Evolutionary conservation across 64 coral and sea anemone genomes (phyloP).

Genomic region (Hydrozoanthus tunicans): DNA sequence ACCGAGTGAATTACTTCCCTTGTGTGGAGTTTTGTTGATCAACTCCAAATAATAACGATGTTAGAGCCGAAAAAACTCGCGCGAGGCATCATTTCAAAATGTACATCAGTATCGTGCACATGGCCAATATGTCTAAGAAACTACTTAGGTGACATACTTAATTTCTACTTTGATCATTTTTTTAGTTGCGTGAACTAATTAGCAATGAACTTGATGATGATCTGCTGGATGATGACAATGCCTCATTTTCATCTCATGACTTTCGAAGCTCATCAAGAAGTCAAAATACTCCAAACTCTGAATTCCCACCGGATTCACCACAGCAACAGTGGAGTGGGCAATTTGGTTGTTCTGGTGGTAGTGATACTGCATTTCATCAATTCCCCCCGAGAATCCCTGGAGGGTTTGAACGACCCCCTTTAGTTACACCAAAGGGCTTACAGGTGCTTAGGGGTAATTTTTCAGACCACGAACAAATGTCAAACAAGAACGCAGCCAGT

Average conservation of each 20-base stretch:
- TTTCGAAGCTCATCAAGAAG: conserved; percentile 75
- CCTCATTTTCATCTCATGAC: conserved; percentile 92
- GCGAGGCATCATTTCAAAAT: no score
- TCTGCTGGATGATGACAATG: conserved; percentile 91
- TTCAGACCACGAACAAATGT: background rate
- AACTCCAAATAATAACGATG: no score
- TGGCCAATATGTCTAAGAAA: background rate
- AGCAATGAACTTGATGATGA: conserved; percentile 92
- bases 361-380: background rate
- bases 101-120: no score
- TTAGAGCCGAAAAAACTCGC: no score
- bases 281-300: conserved; percentile 69
- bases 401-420: conserved; percentile 33
- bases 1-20: no score
- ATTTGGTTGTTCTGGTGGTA: background rate
- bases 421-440: conserved; percentile 40
- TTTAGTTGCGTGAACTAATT: conserved; percentile 87
- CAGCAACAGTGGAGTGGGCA: conserved; percentile 52
- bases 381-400: conserved; percentile 18
- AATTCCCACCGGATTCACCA: conserved; percentile 26
- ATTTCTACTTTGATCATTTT: background rate
- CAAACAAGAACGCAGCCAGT: background rate
- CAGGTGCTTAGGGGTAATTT: background rate
- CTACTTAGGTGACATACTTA: background rate
- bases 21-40: no score